Evolutionary conservation across 2,797 vertebrate species (phyloP).

Genomic region (Megaceryle alcyon): DNA sequence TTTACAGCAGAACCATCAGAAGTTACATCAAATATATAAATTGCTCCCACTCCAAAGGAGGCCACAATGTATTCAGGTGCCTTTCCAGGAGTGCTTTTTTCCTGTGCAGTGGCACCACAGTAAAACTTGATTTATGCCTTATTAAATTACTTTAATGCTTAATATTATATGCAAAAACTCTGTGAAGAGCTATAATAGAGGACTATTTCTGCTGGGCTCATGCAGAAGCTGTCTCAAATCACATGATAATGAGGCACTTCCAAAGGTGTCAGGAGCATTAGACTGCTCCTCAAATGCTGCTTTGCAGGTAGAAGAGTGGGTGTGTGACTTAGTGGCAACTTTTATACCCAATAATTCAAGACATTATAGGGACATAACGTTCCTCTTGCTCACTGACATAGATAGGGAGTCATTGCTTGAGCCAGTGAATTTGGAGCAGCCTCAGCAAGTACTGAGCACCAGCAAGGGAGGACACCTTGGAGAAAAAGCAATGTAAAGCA

Average conservation of each 20-base stretch:
- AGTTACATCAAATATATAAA: neutral
- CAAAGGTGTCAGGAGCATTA: neutral
- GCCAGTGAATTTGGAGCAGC: neutral
- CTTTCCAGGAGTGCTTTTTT: conserved; percentile 12
- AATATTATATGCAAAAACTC: conserved; percentile 51
- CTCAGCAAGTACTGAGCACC: fast-evolving
- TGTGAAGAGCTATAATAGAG: neutral
- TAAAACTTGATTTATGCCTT: conserved; percentile 51
- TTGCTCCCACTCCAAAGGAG: neutral
- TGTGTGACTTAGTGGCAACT: neutral
- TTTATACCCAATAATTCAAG: neutral
- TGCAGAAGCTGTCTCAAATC: neutral
- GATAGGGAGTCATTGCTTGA: neutral
- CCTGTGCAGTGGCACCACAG: neutral
- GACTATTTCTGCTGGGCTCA: conserved; percentile 11
- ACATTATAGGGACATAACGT: neutral
- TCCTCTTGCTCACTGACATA: neutral
- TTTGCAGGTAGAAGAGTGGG: neutral
- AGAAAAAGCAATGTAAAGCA: neutral
- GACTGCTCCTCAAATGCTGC: neutral
- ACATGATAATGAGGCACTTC: neutral
- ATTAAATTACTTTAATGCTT: conserved; percentile 55
- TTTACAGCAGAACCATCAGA: neutral
- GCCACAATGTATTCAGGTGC: neutral
- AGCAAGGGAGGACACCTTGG: neutral